These are phyloP conservation scores for rabbit (Oryctolagus cuniculus) DNA, from an alignment of 2,113 vertebrate species.

Conservation along the genomic window mOryCun1.1 NC_091441.1:106687501-106688000, in stretches of 20 bases:
- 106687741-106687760: background rate
- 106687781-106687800: background rate
- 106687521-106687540: too few species aligned
- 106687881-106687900: background rate
- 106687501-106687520: too few species aligned
- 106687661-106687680: background rate
- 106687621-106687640: background rate
- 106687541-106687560: too few species aligned
- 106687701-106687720: rapidly evolving
- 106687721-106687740: background rate
- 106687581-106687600: too few species aligned
- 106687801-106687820: background rate
- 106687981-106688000: background rate
- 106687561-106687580: too few species aligned
- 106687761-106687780: background rate
- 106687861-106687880: background rate
- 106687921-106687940: background rate
- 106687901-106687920: background rate
- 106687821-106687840: background rate
- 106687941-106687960: background rate
- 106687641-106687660: background rate
- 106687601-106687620: too few species aligned
- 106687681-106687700: background rate
- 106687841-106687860: background rate
- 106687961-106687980: background rate